Conservation (phyloP, 2,797 vertebrate species). For the Amblyraja radiata region DNA sequence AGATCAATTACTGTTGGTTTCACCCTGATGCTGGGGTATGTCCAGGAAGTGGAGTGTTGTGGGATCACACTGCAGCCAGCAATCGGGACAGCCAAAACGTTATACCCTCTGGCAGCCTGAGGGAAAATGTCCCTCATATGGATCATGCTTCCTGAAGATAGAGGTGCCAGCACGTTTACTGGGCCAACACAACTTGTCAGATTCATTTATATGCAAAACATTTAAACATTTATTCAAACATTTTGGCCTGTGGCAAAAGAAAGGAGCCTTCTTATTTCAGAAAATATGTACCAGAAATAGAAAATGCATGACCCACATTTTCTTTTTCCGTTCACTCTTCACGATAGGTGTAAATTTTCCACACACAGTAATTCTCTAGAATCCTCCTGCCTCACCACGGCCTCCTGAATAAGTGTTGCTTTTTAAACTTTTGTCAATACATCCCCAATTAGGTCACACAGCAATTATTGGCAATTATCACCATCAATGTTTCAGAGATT, state of each 20-base stretch:
- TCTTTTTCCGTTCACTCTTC: background rate
- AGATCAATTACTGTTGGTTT: background rate
- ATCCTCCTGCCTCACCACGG: background rate
- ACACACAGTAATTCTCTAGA: background rate
- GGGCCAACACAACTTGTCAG: background rate
- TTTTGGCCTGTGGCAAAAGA: background rate
- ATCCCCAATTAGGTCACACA: background rate
- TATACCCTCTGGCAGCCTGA: background rate
- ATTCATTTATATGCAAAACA: background rate
- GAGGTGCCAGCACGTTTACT: background rate
- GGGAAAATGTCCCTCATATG: background rate
- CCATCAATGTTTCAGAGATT: background rate
- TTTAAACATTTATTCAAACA: constrained; percentile 10
- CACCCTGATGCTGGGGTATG: background rate
- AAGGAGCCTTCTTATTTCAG: background rate
- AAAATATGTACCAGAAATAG: background rate
- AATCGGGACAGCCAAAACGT: background rate
- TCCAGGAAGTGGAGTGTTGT: background rate
- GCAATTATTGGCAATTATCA: background rate
- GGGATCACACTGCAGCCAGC: background rate
- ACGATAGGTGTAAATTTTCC: background rate
- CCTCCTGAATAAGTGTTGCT: background rate
- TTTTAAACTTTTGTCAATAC: background rate
- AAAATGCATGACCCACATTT: background rate
- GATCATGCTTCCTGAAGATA: background rate